These are phyloP conservation scores for Listrodromus nycthemerus DNA, from an alignment of 2,888 invertebrate genomes.

Conservation along the genomic window DNA sequence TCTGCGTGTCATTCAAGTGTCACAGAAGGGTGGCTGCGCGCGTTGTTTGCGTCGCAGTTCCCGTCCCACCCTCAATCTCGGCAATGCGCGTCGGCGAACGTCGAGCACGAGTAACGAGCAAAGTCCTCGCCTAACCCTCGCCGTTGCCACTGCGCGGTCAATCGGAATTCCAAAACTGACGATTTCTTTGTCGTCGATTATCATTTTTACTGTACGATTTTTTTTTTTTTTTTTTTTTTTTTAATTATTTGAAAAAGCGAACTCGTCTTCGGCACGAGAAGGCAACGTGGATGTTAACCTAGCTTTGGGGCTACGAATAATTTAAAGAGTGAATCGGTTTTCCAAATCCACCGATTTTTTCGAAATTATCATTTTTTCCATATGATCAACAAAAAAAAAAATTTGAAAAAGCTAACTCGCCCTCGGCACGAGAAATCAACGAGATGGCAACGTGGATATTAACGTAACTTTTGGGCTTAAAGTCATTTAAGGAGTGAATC, in stretches of 20 bases:
- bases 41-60: conserved; percentile 37
- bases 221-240: no score
- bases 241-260: not conserved
- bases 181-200: not conserved
- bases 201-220: not conserved
- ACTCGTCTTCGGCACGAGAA: not conserved
- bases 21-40: conserved; percentile 69
- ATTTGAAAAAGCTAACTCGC: conserved; percentile 12
- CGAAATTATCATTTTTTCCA: no score
- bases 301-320: no score
- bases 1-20: conserved; percentile 82
- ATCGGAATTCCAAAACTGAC: not conserved
- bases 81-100: conserved; percentile 42
- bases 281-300: no score
- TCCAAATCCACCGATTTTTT: no score
- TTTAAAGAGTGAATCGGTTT: no score
- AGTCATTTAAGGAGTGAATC: no score
- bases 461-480: not conserved
- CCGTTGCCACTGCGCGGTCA: not conserved
- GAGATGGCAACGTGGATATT: not conserved
- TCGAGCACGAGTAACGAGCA: conserved; percentile 46
- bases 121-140: conserved; percentile 10
- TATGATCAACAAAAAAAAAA: no score
- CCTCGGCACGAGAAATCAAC: not conserved
- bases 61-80: conserved; percentile 52